These are phyloP conservation scores for Dysmachus trigonus DNA, from an alignment of 2,888 invertebrate species.

Conservation along the genomic window DNA sequence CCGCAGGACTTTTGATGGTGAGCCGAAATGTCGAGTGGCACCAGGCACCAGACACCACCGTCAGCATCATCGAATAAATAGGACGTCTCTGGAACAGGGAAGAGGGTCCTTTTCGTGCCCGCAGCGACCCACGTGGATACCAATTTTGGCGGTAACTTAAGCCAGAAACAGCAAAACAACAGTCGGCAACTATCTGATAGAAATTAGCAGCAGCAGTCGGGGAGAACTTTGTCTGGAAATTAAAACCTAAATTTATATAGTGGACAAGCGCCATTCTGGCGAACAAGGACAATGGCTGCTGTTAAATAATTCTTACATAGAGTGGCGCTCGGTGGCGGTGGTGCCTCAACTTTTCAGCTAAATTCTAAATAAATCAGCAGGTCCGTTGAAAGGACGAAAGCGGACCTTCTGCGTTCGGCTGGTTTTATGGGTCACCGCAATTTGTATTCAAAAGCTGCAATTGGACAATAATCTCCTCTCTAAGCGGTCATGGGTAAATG, in stretches of 20 bases:
- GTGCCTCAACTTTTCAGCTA: neutral
- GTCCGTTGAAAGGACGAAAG: neutral
- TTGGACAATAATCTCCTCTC: neutral
- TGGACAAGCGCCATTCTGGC: conserved; percentile 16
- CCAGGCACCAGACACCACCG: neutral
- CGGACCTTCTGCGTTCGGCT: neutral
- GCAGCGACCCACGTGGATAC: neutral
- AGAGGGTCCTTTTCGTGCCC: neutral
- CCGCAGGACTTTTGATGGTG: neutral
- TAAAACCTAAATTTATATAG: conserved; percentile 1
- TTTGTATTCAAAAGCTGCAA: neutral
- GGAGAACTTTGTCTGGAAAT: neutral
- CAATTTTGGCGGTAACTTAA: neutral
- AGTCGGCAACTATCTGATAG: neutral
- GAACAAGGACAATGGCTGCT: conserved; percentile 8
- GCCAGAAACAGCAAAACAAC: neutral
- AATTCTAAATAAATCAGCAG: neutral
- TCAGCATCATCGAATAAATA: neutral
- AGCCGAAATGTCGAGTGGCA: neutral
- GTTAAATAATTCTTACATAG: conserved; percentile 10
- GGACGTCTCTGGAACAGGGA: neutral
- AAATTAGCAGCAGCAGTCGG: conserved; percentile 9
- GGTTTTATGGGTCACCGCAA: neutral
- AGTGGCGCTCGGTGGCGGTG: neutral
- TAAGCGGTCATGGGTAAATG: neutral